A percentile compares a stretch with the other conserved stretches of the same genome.
Conservation (phyloP, 2,797 vertebrate species). For the Etheostoma nigrum region DNA sequence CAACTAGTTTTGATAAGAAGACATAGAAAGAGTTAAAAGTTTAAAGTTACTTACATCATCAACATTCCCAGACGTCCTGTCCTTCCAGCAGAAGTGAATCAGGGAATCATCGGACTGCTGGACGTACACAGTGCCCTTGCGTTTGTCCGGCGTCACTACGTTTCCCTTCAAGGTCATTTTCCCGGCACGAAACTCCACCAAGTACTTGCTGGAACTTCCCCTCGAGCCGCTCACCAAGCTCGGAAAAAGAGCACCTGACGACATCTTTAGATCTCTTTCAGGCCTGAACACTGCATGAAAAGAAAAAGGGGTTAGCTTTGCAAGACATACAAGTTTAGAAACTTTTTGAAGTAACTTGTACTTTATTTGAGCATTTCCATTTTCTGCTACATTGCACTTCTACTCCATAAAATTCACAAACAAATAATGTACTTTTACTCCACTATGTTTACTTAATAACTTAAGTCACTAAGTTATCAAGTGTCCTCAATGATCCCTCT, state of each 20-base stretch:
- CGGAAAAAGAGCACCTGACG: slow-evolving; percentile 95
- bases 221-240: slow-evolving; percentile 94
- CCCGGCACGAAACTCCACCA: slow-evolving; percentile 96
- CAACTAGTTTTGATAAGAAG: too few species aligned
- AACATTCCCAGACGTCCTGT: slow-evolving; percentile 91
- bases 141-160: slow-evolving; percentile 95
- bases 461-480: too few species aligned
- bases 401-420: too few species aligned
- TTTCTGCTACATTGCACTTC: too few species aligned
- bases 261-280: slow-evolving; percentile 81
- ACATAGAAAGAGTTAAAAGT: too few species aligned
- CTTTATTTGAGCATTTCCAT: too few species aligned
- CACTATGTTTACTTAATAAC: too few species aligned
- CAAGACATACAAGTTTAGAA: not conserved
- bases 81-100: slow-evolving; percentile 99
- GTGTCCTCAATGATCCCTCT: too few species aligned
- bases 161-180: slow-evolving; percentile 96
- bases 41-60: slow-evolving; percentile 89
- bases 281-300: not conserved
- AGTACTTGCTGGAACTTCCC: slow-evolving; percentile 94
- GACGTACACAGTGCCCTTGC: slow-evolving; percentile 95
- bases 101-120: slow-evolving; percentile 97
- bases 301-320: not conserved
- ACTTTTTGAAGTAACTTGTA: too few species aligned
- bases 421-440: too few species aligned